Evolutionary conservation across 1,140 invertebrate genomes (phyloP).

Genomic region (Cydia fagiglandana): DNA sequence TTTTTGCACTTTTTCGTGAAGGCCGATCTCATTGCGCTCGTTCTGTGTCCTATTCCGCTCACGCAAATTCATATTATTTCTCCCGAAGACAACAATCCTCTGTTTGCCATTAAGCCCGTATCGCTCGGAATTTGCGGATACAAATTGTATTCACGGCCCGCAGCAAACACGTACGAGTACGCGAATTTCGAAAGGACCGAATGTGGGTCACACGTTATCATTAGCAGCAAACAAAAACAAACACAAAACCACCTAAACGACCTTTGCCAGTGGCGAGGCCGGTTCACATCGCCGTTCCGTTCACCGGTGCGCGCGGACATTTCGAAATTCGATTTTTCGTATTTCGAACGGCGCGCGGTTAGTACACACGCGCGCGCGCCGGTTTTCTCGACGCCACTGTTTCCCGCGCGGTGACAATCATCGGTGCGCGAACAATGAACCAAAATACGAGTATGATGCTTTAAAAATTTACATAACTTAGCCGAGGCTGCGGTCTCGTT

Average conservation of each 20-base stretch:
- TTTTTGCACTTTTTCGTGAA: slow-evolving; percentile 23
- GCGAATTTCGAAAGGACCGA: slow-evolving; percentile 6
- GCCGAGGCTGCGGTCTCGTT: not conserved
- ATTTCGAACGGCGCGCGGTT: slow-evolving; percentile 49
- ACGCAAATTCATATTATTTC: slow-evolving; percentile 16
- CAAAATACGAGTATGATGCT: slow-evolving; percentile 33
- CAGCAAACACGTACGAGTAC: not conserved
- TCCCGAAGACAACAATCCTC: not conserved
- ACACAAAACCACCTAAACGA: slow-evolving; percentile 63
- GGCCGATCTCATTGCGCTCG: slow-evolving; percentile 7
- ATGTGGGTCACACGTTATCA: slow-evolving; percentile 8
- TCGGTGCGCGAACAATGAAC: slow-evolving; percentile 42
- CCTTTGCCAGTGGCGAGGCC: slow-evolving; percentile 49
- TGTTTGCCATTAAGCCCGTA: slow-evolving; percentile 7
- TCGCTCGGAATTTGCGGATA: slow-evolving; percentile 6
- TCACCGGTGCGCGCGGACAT: slow-evolving; percentile 51
- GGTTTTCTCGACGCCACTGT: slow-evolving; percentile 67
- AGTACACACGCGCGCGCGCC: slow-evolving; percentile 62
- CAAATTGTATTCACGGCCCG: not conserved
- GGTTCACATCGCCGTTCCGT: slow-evolving; percentile 51
- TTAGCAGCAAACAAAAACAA: slow-evolving; percentile 50
- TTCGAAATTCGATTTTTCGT: slow-evolving; percentile 55
- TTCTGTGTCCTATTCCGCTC: not conserved
- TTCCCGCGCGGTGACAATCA: slow-evolving; percentile 44
- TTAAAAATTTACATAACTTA: slow-evolving; percentile 39